Base-by-base conservation (phyloP, 2,797 vertebrate genomes). In the Cryptoblepharus egeriae region DNA sequence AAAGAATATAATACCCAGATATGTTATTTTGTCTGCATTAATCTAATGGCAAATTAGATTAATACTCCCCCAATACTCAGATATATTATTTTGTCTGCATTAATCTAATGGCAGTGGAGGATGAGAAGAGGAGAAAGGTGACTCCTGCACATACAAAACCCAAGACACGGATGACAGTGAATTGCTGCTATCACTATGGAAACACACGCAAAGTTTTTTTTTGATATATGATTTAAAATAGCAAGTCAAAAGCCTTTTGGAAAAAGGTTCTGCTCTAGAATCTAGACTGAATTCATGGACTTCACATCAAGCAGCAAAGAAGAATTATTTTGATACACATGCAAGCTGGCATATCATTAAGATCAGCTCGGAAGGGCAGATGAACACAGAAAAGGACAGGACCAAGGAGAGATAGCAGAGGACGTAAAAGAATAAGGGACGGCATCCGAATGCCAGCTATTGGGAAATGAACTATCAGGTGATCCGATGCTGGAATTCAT, bases 11-110 rank as follows among this genome's bases (percentile, higher is more conserved):
- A 93, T 83, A 90, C 75, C 90, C 69, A 88, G 67, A 79, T 89
- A 87, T 81, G 72, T 84, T 93, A 87, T 94, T 93, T 93, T 91
- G 85, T 91, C 89, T 92, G 84, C 84, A 87, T 90, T 92, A 88
- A 89, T 81, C n/a, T n/a, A n/a, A n/a, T n/a, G n/a, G n/a, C n/a
- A n/a, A n/a, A n/a, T n/a, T n/a, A n/a, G n/a, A n/a, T n/a, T n/a
- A n/a, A n/a, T n/a, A n/a, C n/a, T n/a, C n/a, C n/a, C n/a, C n/a
- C n/a, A 92, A 93, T 83, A 90, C 75, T 90, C 69, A 88, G 67
- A 79, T 89, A 87, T 81, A 70, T 84, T 93, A 87, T 94, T 93
- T 93, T 91, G 85, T 91, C 89, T 92, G 84, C 84, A 87, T 90
- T 92, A 88, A 89, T 81, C 74, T 86, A 89, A 93, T 67, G 83